Conservation (phyloP, 2,113 vertebrate genomes). For the Salminus brasiliensis region DNA sequence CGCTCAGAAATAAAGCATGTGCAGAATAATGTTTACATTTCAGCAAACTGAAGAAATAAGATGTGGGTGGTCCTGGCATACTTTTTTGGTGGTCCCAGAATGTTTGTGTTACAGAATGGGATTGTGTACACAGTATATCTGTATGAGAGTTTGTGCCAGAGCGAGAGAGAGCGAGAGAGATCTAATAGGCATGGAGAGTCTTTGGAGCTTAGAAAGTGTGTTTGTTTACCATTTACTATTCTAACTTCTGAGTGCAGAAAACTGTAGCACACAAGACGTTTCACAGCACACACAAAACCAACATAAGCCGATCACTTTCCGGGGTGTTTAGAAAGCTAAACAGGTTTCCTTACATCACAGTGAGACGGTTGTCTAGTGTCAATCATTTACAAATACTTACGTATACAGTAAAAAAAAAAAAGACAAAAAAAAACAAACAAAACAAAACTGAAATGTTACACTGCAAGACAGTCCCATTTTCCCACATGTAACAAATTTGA, state of each 20-base stretch:
- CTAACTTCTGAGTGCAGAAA: background rate
- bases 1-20: too few relatives aligned
- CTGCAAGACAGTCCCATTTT: too few relatives aligned
- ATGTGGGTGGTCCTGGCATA: slow-evolving; percentile 29
- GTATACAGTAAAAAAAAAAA: too few relatives aligned
- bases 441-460: too few relatives aligned
- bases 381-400: too few relatives aligned
- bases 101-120: slow-evolving; percentile 10
- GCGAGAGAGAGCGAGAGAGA: background rate
- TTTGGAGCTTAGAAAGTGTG: background rate
- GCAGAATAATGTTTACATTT: background rate
- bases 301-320: background rate
- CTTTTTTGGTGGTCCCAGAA: background rate
- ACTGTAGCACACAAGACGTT: background rate
- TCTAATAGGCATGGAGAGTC: background rate
- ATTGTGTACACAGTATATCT: background rate
- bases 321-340: background rate
- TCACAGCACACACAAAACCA: background rate
- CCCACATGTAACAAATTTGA: too few relatives aligned
- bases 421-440: background rate
- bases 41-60: slow-evolving; percentile 3
- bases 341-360: background rate
- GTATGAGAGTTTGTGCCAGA: too few relatives aligned
- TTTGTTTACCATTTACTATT: slow-evolving; percentile 16
- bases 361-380: background rate